Conservation (phyloP, 1,140 invertebrate genomes). For the Drosophila nasuta region DNA sequence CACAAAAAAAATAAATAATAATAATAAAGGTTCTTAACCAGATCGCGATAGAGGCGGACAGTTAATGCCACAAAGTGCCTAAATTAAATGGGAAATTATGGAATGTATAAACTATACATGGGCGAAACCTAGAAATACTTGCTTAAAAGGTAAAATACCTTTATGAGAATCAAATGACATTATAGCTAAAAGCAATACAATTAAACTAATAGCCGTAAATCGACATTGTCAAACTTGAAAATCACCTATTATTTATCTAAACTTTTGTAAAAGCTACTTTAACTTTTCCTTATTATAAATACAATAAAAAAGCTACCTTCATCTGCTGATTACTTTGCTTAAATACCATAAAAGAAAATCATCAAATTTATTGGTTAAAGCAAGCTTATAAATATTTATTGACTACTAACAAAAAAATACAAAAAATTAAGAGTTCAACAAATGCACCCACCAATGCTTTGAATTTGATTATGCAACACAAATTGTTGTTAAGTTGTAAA, state of each 20-base stretch:
- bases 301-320: background rate
- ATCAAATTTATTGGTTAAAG: slow-evolving; percentile 1
- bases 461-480: slow-evolving; percentile 29
- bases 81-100: slow-evolving; percentile 14
- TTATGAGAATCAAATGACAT: background rate
- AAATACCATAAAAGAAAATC: slow-evolving; percentile 1
- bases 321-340: background rate
- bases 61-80: slow-evolving; percentile 19
- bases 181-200: background rate
- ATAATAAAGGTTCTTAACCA: slow-evolving; percentile 11
- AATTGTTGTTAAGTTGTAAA: background rate
- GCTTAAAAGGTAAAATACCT: background rate
- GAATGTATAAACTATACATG: background rate
- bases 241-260: slow-evolving; percentile 5
- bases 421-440: background rate
- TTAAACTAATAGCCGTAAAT: background rate
- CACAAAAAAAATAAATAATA: slow-evolving; percentile 14
- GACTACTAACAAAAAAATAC: background rate
- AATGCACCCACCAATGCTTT: slow-evolving; percentile 7
- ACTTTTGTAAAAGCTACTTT: background rate
- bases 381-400: slow-evolving; percentile 2
- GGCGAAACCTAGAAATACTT: background rate
- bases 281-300: background rate
- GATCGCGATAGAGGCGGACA: slow-evolving; percentile 18
- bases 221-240: background rate